Percentiles rank a stretch among this genome's conserved stretches.
These are phyloP conservation scores for Exaiptasia diaphana DNA, from an alignment of 64 coral and sea anemone genomes.

Conservation along the genomic window DNA sequence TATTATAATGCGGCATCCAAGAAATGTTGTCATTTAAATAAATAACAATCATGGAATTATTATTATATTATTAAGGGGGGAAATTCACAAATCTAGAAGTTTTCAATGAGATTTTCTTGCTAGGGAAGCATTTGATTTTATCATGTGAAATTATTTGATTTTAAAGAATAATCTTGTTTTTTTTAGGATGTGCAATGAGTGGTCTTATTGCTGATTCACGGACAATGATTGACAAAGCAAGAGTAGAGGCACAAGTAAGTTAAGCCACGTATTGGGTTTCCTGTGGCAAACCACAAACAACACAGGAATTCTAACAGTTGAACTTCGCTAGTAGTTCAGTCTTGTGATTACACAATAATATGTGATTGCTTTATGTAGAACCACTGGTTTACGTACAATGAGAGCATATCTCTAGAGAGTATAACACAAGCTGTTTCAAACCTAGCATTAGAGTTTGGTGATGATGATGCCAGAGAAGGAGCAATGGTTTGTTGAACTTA, in stretches of 20 bases:
- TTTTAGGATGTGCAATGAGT: slow-evolving; percentile 94
- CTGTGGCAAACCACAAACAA: background rate
- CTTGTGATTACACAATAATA: background rate
- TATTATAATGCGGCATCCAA: background rate
- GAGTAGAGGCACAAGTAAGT: slow-evolving; percentile 93
- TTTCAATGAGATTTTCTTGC: background rate
- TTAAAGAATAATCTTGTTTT: too few species aligned
- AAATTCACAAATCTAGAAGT: background rate
- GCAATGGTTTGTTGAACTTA: slow-evolving; percentile 69
- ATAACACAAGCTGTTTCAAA: slow-evolving; percentile 98
- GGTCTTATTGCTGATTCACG: slow-evolving; percentile 96
- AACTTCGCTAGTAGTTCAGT: too few species aligned
- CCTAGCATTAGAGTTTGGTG: slow-evolving; percentile 97
- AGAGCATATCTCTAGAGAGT: slow-evolving; percentile 89
- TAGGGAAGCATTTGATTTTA: too few species aligned
- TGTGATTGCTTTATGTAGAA: slow-evolving; percentile 50
- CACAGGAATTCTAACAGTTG: too few species aligned
- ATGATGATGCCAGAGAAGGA: slow-evolving; percentile 93
- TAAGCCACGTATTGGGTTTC: background rate
- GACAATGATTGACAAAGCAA: slow-evolving; percentile 99
- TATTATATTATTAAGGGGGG: too few species aligned
- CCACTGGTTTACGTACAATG: slow-evolving; percentile 99
- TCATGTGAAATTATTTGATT: too few species aligned
- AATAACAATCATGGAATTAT: too few species aligned
- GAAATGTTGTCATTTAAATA: background rate